A percentile compares a stretch with the other conserved stretches of the same genome.
Evolutionary conservation across 2,888 invertebrate species (phyloP).

Genomic region (Melieria omissa): DNA sequence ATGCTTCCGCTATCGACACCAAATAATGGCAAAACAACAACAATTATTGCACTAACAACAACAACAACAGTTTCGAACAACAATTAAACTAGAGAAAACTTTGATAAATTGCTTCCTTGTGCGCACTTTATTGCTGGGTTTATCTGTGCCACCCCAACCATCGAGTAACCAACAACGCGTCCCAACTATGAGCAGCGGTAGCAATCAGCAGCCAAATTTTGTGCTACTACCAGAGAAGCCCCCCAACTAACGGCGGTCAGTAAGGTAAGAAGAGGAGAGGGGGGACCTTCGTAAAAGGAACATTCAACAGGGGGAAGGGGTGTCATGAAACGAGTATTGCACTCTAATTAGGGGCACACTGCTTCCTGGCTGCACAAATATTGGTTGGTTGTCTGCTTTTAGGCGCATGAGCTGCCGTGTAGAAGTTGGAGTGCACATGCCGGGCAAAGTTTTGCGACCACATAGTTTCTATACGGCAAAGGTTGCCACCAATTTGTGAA

Average conservation of each 20-base stretch:
- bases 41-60: constrained; percentile 35
- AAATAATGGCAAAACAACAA: constrained; percentile 8
- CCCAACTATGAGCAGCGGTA: not conserved
- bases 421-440: no score
- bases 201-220: not conserved
- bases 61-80: constrained; percentile 51
- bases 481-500: no score
- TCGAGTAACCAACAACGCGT: no score
- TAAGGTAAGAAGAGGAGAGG: no score
- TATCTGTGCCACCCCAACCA: not conserved
- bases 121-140: constrained; percentile 43
- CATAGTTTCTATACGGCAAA: no score
- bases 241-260: no score
- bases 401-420: not conserved
- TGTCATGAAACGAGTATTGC: constrained; percentile 37
- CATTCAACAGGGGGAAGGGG: no score
- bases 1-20: not conserved
- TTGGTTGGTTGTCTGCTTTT: constrained; percentile 56
- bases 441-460: no score
- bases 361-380: constrained; percentile 54
- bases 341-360: constrained; percentile 61
- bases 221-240: not conserved
- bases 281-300: not conserved
- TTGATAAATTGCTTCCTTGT: constrained; percentile 61
- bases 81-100: constrained; percentile 59